These are phyloP conservation scores for Acanthococcus lagerstroemiae DNA, from an alignment of 2,888 invertebrate species.

Conservation along the genomic window DNA sequence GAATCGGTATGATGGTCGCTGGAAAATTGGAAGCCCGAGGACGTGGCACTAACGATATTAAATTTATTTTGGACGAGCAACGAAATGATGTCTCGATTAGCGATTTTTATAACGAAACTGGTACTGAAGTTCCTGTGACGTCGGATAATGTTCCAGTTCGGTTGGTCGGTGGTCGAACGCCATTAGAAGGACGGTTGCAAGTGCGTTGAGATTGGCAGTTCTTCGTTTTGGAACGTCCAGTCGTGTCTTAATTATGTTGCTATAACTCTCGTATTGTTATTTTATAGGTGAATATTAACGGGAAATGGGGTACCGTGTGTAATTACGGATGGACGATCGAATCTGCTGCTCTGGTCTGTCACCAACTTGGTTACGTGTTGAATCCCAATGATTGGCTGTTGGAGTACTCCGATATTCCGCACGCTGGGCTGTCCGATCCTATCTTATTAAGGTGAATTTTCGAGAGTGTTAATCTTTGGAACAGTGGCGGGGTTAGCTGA, in stretches of 20 bases:
- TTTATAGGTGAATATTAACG: conserved; percentile 60
- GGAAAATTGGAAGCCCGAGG: conserved; percentile 79
- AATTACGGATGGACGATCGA: conserved; percentile 89
- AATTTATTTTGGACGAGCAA: conserved; percentile 68
- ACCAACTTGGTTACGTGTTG: conserved; percentile 83
- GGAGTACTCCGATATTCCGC: conserved; percentile 70
- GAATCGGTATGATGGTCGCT: conserved; percentile 93
- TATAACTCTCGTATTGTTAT: not conserved
- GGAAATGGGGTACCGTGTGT: conserved; percentile 95
- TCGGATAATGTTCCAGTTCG: conserved; percentile 34
- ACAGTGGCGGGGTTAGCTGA: too few species aligned
- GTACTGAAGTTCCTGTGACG: conserved; percentile 30
- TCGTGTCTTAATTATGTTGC: not conserved
- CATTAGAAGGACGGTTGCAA: conserved; percentile 77
- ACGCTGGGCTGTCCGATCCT: conserved; percentile 63
- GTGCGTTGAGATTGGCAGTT: conserved; percentile 38
- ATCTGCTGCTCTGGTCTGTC: conserved; percentile 87
- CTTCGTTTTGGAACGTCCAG: not conserved
- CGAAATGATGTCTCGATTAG: conserved; percentile 35
- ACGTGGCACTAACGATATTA: conserved; percentile 64
- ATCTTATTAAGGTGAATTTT: conserved; percentile 53
- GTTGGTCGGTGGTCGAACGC: conserved; percentile 51
- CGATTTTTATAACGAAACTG: conserved; percentile 48
- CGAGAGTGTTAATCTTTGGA: too few species aligned
- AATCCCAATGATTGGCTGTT: conserved; percentile 87